Percentiles rank a stretch among this genome's conserved stretches.
phyloP scores from a whole-genome alignment of 2,888 invertebrate genomes.

The Troides oblongomaculatus region DNA sequence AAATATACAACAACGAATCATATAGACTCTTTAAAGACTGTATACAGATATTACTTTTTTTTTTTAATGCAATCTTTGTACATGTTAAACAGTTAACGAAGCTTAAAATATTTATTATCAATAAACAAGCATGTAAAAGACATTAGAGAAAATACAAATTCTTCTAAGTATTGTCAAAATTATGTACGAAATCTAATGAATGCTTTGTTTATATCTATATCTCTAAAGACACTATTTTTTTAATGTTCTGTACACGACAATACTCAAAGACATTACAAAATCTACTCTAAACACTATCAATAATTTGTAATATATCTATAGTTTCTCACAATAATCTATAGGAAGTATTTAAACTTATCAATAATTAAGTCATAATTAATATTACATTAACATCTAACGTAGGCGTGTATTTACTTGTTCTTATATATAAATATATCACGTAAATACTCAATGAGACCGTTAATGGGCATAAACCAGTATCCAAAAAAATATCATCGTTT shows the following conservation, averaged over 20 bases:
- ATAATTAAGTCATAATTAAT: constrained; percentile 18
- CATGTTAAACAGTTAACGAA: too few species aligned
- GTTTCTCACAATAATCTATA: not conserved
- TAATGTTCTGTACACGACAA: too few species aligned
- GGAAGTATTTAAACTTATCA: not conserved
- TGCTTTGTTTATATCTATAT: too few species aligned
- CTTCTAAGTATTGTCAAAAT: too few species aligned
- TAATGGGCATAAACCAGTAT: constrained; percentile 19
- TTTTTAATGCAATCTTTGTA: not conserved
- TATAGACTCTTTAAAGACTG: not conserved
- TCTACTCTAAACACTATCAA: not conserved
- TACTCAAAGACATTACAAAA: not conserved
- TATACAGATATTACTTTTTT: not conserved
- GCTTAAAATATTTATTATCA: too few species aligned
- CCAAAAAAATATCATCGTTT: constrained; percentile 32
- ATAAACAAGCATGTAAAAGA: too few species aligned
- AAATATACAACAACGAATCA: not conserved
- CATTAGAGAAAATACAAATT: too few species aligned
- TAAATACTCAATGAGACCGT: constrained; percentile 33
- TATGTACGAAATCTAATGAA: too few species aligned
- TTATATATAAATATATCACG: constrained; percentile 9
- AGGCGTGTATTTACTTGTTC: constrained; percentile 3
- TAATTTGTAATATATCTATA: not conserved
- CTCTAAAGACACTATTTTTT: too few species aligned
- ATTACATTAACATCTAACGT: constrained; percentile 9